phyloP scores from a whole-genome alignment of 2,113 vertebrate species.

The Choloepus hoffmanni region DNA sequence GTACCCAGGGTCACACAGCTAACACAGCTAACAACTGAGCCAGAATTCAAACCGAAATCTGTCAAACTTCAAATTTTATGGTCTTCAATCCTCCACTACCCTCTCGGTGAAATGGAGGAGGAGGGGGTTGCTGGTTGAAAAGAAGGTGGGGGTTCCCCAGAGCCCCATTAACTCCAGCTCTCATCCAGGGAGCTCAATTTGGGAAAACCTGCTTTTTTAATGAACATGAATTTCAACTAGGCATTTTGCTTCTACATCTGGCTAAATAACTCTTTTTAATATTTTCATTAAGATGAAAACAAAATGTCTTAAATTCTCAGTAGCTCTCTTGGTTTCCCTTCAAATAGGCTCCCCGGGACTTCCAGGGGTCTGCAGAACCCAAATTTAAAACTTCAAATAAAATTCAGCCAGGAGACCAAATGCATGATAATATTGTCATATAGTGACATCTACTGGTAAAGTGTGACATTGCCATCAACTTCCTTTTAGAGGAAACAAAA shows the following conservation, averaged over 20 bases:
- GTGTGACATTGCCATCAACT: background rate
- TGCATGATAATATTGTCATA: background rate
- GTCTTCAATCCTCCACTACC: background rate
- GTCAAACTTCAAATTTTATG: background rate
- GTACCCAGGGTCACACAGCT: background rate
- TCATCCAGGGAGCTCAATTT: background rate
- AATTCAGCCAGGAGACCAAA: accelerated
- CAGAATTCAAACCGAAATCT: background rate
- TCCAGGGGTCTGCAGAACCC: background rate
- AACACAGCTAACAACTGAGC: background rate
- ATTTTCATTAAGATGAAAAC: slow-evolving; percentile 5
- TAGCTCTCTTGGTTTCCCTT: background rate
- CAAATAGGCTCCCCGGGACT: background rate
- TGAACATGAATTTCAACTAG: slow-evolving; percentile 2
- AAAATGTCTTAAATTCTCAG: background rate
- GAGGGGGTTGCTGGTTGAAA: background rate
- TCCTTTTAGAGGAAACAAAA: background rate
- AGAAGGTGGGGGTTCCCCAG: background rate
- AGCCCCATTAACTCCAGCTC: background rate
- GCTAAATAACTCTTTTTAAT: background rate
- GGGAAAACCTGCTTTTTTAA: background rate
- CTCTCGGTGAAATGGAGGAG: background rate
- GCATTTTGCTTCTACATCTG: background rate
- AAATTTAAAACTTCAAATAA: background rate
- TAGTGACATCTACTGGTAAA: slow-evolving; percentile 58